Percentiles rank a stretch among this genome's conserved stretches.
These are phyloP conservation scores for Sebastes minor DNA, from an alignment of 2,797 vertebrate genomes.

Conservation along the genomic window DNA sequence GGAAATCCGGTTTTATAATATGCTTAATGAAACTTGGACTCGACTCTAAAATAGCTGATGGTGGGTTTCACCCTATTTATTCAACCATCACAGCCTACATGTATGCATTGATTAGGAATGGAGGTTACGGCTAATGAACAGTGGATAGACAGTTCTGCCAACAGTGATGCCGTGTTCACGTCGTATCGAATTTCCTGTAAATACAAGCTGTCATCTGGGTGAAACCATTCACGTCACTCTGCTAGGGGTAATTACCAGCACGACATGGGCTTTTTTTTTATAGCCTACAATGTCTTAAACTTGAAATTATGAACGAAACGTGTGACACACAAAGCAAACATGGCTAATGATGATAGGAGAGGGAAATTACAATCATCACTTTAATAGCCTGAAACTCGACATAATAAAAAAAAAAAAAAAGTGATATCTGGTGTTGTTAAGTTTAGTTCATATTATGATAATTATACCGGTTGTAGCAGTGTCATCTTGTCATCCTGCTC, in stretches of 20 bases:
- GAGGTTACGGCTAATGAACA: conserved; percentile 32
- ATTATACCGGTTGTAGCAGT: not conserved
- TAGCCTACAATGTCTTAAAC: conserved; percentile 4
- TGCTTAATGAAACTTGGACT: conserved; percentile 17
- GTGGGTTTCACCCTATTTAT: conserved; percentile 17
- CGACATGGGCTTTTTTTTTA: conserved; percentile 16
- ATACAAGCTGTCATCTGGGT: conserved; percentile 54
- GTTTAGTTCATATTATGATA: not conserved
- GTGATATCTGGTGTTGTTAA: not conserved
- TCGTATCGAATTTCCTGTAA: conserved; percentile 55
- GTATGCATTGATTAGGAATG: conserved; percentile 35
- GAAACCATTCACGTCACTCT: conserved; percentile 39
- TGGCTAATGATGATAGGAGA: not conserved
- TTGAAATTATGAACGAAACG: conserved; percentile 20
- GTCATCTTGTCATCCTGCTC: not conserved
- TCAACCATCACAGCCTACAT: conserved; percentile 21
- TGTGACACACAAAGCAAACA: not conserved
- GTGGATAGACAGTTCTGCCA: conserved; percentile 32
- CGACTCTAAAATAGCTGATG: conserved; percentile 23
- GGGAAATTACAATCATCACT: not conserved
- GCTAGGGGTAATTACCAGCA: conserved; percentile 40
- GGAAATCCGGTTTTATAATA: not conserved
- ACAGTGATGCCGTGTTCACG: conserved; percentile 37
- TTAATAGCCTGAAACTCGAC: not conserved
- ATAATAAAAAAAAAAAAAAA: not conserved